These are phyloP conservation scores for Murina feae DNA, from an alignment of 2,113 vertebrate species.

Conservation along the genomic window DNA sequence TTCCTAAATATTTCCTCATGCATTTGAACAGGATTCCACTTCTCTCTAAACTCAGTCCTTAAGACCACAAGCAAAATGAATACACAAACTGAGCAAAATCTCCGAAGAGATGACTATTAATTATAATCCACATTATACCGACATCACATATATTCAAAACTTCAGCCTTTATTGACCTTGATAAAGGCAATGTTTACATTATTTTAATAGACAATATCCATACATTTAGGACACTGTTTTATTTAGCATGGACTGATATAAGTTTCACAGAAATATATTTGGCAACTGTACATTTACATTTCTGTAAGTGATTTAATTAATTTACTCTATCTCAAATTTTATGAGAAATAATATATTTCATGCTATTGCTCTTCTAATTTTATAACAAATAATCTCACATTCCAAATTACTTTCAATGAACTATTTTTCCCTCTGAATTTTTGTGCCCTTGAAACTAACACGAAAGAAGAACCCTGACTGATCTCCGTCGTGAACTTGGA, in stretches of 20 bases:
- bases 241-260: neutral
- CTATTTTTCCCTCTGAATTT: neutral
- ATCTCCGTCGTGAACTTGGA: neutral
- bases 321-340: neutral
- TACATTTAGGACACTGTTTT: constrained; percentile 10
- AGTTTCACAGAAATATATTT: neutral
- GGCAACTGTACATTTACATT: neutral
- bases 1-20: constrained; percentile 54
- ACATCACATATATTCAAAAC: constrained; percentile 62
- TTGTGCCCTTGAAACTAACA: neutral
- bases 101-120: constrained; percentile 62
- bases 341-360: neutral
- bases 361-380: neutral
- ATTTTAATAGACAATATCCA: neutral
- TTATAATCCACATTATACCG: constrained; percentile 70
- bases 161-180: constrained; percentile 32
- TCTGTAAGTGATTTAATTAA: neutral
- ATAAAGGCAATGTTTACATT: constrained; percentile 46
- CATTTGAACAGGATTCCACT: constrained; percentile 47
- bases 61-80: constrained; percentile 67
- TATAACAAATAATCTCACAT: neutral
- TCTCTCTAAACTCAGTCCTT: constrained; percentile 62
- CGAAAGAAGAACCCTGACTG: neutral
- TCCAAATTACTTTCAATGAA: neutral
- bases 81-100: constrained; percentile 60